phyloP scores from a whole-genome alignment of 2,113 vertebrate genomes.

The Maccullochella peelii region DNA sequence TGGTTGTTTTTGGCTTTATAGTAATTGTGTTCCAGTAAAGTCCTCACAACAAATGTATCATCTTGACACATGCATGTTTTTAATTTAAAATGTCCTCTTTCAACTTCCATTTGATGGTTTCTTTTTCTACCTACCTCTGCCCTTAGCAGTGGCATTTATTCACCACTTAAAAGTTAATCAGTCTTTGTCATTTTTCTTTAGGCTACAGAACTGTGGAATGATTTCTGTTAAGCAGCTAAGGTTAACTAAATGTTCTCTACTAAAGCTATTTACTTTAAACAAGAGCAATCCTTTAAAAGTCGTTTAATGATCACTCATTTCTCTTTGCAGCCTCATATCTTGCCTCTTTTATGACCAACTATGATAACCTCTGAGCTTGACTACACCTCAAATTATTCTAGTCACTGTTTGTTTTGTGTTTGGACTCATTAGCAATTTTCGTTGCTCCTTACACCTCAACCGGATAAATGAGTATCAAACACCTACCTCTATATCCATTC shows the following conservation, averaged over 20 bases:
- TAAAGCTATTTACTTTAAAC: not conserved
- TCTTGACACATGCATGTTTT: not conserved
- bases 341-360: not conserved
- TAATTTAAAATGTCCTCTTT: not conserved
- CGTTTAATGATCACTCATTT: not conserved
- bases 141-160: not conserved
- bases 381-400: not conserved
- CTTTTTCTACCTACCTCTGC: not conserved
- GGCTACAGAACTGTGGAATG: not conserved
- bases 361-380: not conserved
- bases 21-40: not conserved
- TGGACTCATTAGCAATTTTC: not conserved
- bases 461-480: not conserved
- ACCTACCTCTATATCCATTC: not conserved
- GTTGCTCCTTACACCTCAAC: not conserved
- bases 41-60: not conserved
- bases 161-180: not conserved
- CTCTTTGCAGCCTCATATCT: not conserved
- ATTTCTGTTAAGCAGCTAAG: slow-evolving; percentile 7
- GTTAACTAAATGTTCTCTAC: slow-evolving; percentile 12
- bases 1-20: not conserved
- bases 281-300: not conserved
- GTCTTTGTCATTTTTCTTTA: not conserved
- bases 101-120: not conserved
- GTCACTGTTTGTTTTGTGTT: not conserved